A percentile compares a stretch with the other conserved stretches of the same genome.
Conservation (phyloP, 2,797 vertebrate genomes). For the Gephyroberyx darwinii region DNA sequence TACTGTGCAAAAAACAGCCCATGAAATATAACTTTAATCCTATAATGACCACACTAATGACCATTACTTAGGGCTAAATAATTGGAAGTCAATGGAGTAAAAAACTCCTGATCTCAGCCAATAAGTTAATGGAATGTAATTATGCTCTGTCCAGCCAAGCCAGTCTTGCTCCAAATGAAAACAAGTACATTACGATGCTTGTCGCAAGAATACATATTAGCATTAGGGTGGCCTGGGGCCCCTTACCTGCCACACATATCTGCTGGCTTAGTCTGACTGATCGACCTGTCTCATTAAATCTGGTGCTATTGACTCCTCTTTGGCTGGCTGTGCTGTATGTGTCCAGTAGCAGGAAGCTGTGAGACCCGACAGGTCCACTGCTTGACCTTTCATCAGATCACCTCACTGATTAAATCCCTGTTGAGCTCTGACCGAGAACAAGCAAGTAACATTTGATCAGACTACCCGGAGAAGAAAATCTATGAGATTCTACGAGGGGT, state of each 20-base stretch:
- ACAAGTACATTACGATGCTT: slow-evolving; percentile 38
- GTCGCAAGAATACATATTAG: slow-evolving; percentile 42
- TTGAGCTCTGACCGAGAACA: slow-evolving; percentile 39
- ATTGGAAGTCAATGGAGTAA: slow-evolving; percentile 57
- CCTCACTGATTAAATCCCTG: slow-evolving; percentile 43
- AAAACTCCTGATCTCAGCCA: slow-evolving; percentile 61
- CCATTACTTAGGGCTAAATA: slow-evolving; percentile 42
- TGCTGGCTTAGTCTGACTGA: slow-evolving; percentile 52
- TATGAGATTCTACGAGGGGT: background rate
- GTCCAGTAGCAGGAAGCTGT: slow-evolving; percentile 21
- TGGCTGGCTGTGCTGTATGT: slow-evolving; percentile 14
- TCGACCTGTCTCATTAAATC: slow-evolving; percentile 62
- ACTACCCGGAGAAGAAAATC: slow-evolving; percentile 23
- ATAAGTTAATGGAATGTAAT: slow-evolving; percentile 71
- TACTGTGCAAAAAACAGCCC: slow-evolving; percentile 13
- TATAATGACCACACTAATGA: slow-evolving; percentile 61
- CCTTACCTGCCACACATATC: slow-evolving; percentile 42
- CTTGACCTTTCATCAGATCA: slow-evolving; percentile 58
- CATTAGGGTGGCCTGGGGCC: slow-evolving; percentile 26
- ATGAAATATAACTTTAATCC: slow-evolving; percentile 41
- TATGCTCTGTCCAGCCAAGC: slow-evolving; percentile 45
- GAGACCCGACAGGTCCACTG: slow-evolving; percentile 26
- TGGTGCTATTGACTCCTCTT: slow-evolving; percentile 61
- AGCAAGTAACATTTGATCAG: slow-evolving; percentile 10
- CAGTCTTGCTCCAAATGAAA: slow-evolving; percentile 48